Evolutionary conservation across 2,888 invertebrate genomes (phyloP).

Genomic region (Embidobia sp.): DNA sequence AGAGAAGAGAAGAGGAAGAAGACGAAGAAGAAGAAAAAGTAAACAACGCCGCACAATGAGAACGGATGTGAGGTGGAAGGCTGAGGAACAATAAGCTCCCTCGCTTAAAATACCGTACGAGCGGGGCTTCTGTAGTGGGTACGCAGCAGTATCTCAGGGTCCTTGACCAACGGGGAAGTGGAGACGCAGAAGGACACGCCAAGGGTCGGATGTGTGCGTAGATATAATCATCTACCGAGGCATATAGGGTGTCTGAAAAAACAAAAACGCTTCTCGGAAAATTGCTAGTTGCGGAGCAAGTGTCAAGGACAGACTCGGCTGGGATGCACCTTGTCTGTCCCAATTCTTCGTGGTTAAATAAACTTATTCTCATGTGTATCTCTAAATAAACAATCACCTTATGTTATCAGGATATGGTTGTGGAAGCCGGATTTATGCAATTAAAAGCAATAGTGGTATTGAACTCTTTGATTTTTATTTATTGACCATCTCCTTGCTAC

Average conservation of each 20-base stretch:
- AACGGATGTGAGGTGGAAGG: constrained; percentile 56
- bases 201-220: constrained; percentile 48
- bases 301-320: no score
- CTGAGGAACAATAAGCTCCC: constrained; percentile 58
- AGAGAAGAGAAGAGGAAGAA: not conserved
- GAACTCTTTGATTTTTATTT: no score
- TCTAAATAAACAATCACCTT: no score
- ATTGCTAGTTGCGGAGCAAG: no score
- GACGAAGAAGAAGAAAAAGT: constrained; percentile 15
- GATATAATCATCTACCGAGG: constrained; percentile 34
- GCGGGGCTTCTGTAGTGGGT: constrained; percentile 58
- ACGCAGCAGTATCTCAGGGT: constrained; percentile 53
- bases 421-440: no score
- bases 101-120: constrained; percentile 54
- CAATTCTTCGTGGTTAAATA: no score
- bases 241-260: constrained; percentile 38
- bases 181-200: constrained; percentile 56
- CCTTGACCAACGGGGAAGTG: constrained; percentile 65
- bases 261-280: no score
- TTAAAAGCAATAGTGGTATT: no score
- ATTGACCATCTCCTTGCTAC: no score
- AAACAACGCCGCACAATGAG: constrained; percentile 52
- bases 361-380: no score
- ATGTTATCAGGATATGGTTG: no score
- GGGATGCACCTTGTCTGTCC: no score